Percentiles rank a stretch among this genome's conserved stretches.
These are phyloP conservation scores for Polyodon spathula DNA, from an alignment of 2,113 vertebrate genomes.

Conservation along the genomic window DNA sequence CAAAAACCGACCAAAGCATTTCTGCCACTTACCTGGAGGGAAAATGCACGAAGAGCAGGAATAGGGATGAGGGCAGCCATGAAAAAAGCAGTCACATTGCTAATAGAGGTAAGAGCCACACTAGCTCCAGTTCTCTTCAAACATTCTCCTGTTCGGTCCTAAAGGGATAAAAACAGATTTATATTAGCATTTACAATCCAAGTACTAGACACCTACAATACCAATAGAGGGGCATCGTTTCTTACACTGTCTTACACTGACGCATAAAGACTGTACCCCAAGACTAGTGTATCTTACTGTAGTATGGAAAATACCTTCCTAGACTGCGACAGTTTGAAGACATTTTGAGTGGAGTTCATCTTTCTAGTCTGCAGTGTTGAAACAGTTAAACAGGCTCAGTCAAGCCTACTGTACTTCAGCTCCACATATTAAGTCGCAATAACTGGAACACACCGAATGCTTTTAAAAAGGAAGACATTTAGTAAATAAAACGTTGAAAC, in stretches of 20 bases:
- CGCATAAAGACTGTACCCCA: too few relatives aligned
- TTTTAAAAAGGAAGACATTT: constrained; percentile 9
- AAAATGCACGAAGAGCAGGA: constrained; percentile 88
- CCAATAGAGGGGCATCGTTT: too few relatives aligned
- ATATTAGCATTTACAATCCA: not conserved
- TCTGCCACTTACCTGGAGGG: constrained; percentile 74
- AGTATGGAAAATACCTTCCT: too few relatives aligned
- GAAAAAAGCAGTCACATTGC: constrained; percentile 96
- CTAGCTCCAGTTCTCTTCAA: constrained; percentile 92
- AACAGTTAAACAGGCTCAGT: not conserved
- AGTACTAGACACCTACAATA: too few relatives aligned
- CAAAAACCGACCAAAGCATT: constrained; percentile 16
- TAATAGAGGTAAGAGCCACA: constrained; percentile 93
- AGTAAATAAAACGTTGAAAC: too few relatives aligned
- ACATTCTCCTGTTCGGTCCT: constrained; percentile 96
- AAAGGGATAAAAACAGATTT: constrained; percentile 3
- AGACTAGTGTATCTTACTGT: too few relatives aligned
- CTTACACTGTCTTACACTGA: too few relatives aligned
- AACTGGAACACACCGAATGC: constrained; percentile 10
- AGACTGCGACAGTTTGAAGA: too few relatives aligned
- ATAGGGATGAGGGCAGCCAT: constrained; percentile 97
- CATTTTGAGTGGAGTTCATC: not conserved
- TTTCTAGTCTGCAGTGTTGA: not conserved
- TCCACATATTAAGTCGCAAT: not conserved
- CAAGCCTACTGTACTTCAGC: not conserved